Evolutionary conservation across 2,888 invertebrate species (phyloP).

Genomic region (Tipula vernalis): DNA sequence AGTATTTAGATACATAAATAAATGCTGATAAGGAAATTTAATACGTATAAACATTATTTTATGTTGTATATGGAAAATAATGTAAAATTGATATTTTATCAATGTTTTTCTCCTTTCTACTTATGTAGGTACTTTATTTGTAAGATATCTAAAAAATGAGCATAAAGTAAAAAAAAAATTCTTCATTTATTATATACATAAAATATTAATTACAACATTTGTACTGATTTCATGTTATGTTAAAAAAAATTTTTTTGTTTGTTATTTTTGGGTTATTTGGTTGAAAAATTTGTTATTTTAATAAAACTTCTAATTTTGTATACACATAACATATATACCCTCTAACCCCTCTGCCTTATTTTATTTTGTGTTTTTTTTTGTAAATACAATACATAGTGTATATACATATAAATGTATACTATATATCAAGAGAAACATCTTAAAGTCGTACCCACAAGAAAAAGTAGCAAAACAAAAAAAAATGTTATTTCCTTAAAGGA

Average conservation of each 20-base stretch:
- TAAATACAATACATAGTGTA: background rate
- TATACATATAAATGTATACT: background rate
- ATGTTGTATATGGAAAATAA: background rate
- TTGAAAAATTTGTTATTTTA: background rate
- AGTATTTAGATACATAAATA: background rate
- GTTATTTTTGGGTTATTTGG: background rate
- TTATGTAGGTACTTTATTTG: background rate
- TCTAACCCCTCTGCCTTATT: background rate
- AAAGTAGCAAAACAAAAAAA: background rate
- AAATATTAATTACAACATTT: constrained; percentile 4
- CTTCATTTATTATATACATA: background rate
- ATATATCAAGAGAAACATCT: background rate
- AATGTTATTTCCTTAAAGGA: background rate
- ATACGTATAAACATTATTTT: background rate
- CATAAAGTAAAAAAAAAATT: background rate
- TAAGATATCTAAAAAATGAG: background rate
- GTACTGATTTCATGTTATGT: background rate
- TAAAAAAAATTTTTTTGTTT: background rate
- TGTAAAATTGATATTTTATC: constrained; percentile 4
- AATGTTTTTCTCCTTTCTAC: background rate
- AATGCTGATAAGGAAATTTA: background rate
- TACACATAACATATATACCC: background rate
- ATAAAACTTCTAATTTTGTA: background rate
- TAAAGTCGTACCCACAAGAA: background rate
- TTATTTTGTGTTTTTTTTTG: background rate